A percentile compares a stretch with the other conserved stretches of the same genome.
Evolutionary conservation across 37 sponge, comb jelly and placozoan species (phyloP).

Genomic region (Aplysina aerophoba): DNA sequence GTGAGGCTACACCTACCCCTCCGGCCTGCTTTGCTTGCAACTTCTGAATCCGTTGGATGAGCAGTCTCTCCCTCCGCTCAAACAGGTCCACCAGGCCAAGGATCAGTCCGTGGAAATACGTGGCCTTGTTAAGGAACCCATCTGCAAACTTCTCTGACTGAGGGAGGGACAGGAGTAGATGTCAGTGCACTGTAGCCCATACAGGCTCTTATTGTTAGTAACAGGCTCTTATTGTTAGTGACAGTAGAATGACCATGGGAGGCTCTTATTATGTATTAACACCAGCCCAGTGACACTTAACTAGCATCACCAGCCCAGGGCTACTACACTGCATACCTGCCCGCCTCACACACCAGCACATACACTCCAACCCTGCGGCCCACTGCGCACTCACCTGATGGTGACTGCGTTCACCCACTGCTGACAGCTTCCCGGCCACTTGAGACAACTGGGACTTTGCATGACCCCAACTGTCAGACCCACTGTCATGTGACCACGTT

Average conservation of each 20-base stretch:
- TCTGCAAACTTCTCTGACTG: not conserved
- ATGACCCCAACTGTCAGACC: not conserved
- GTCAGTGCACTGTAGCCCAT: too few relatives aligned
- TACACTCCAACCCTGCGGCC: too few relatives aligned
- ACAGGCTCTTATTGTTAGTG: too few relatives aligned
- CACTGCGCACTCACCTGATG: not conserved
- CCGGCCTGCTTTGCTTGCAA: constrained; percentile 5
- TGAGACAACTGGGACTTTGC: not conserved
- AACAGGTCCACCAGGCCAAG: constrained; percentile 62
- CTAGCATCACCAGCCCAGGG: too few relatives aligned
- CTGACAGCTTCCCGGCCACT: not conserved
- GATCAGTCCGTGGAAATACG: constrained; percentile 8
- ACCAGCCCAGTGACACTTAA: too few relatives aligned
- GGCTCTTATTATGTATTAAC: too few relatives aligned
- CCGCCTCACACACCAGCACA: not conserved
- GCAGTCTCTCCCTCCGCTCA: constrained; percentile 77
- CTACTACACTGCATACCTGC: too few relatives aligned
- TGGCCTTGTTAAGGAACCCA: not conserved
- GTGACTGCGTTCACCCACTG: not conserved
- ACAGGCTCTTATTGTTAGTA: too few relatives aligned
- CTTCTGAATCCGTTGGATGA: constrained; percentile 78
- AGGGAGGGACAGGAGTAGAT: not conserved
- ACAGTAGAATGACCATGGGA: too few relatives aligned
- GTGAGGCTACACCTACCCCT: not conserved
- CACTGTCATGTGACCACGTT: not conserved